Conservation (phyloP, 1,140 invertebrate species). For the Bactericera cockerelli region DNA sequence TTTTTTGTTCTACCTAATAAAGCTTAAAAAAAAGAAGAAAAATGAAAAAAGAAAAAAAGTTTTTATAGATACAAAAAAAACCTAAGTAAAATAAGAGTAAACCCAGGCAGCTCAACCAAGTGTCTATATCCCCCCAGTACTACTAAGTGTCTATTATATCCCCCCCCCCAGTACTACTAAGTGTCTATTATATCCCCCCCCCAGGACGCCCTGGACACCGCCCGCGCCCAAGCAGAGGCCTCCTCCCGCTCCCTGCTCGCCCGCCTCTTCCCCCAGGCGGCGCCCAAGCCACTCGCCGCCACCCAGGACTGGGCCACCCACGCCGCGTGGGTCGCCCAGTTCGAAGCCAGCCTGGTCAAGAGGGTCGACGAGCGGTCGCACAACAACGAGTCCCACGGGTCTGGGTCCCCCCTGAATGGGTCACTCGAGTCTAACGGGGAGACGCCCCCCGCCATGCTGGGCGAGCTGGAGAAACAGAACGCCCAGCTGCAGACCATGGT, state of each 20-base stretch:
- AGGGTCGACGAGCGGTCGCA: constrained; percentile 20
- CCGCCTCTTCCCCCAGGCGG: constrained; percentile 40
- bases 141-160: too few species aligned
- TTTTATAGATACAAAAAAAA: too few species aligned
- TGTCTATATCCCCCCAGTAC: too few species aligned
- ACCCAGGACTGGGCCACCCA: constrained; percentile 21
- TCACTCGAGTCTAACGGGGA: background rate
- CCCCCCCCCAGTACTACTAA: too few species aligned
- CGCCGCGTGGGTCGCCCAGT: constrained; percentile 36
- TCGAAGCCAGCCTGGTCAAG: constrained; percentile 29
- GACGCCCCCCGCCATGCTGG: constrained; percentile 13
- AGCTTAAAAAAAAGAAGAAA: too few species aligned
- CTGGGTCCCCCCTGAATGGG: constrained; percentile 9
- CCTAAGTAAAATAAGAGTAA: too few species aligned
- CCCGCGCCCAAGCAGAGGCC: constrained; percentile 36
- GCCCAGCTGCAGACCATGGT: constrained; percentile 44
- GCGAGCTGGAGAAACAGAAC: constrained; percentile 37
- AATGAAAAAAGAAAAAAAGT: too few species aligned
- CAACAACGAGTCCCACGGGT: background rate
- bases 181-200: too few species aligned
- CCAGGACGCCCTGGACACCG: constrained; percentile 25
- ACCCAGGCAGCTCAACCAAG: too few species aligned
- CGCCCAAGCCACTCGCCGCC: constrained; percentile 21
- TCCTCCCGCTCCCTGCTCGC: constrained; percentile 38
- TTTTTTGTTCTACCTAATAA: too few species aligned